Conservation (phyloP, 2,797 vertebrate species). For the Myoxocephalus aenaeus region DNA sequence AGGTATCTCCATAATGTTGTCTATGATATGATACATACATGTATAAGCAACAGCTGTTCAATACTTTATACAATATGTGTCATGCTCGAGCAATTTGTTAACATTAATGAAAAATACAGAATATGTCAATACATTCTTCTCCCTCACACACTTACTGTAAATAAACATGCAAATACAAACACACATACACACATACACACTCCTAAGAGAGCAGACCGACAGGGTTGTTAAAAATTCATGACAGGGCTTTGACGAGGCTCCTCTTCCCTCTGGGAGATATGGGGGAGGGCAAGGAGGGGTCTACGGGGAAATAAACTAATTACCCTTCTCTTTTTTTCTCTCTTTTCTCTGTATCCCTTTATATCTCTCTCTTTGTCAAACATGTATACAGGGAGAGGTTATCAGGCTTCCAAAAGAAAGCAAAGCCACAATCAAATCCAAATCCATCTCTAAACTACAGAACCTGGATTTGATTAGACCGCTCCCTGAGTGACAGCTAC, state of each 20-base stretch:
- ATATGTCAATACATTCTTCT: constrained; percentile 17
- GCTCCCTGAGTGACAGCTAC: constrained; percentile 59
- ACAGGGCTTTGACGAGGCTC: constrained; percentile 77
- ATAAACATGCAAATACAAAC: constrained; percentile 41
- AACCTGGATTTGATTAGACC: constrained; percentile 49
- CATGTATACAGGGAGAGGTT: constrained; percentile 34
- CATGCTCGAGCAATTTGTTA: constrained; percentile 15
- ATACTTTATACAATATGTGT: constrained; percentile 25
- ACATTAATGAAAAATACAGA: constrained; percentile 22
- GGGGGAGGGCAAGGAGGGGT: constrained; percentile 41
- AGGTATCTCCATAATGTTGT: constrained; percentile 3
- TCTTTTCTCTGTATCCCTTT: constrained; percentile 26
- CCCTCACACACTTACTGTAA: constrained; percentile 14
- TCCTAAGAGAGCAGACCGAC: constrained; percentile 65
- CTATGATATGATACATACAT: constrained; percentile 21
- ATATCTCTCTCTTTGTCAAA: constrained; percentile 49
- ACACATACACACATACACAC: constrained; percentile 35
- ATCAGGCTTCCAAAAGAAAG: constrained; percentile 29
- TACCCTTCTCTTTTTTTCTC: constrained; percentile 48
- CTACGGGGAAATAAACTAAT: constrained; percentile 67
- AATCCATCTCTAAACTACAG: constrained; percentile 15
- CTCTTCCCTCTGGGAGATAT: constrained; percentile 70
- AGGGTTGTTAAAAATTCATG: constrained; percentile 81
- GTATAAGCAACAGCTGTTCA: constrained; percentile 27
- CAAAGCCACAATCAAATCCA: constrained; percentile 25